Evolutionary conservation across 2,888 invertebrate genomes (phyloP).

Genomic region (Chrysolina oricalcia): DNA sequence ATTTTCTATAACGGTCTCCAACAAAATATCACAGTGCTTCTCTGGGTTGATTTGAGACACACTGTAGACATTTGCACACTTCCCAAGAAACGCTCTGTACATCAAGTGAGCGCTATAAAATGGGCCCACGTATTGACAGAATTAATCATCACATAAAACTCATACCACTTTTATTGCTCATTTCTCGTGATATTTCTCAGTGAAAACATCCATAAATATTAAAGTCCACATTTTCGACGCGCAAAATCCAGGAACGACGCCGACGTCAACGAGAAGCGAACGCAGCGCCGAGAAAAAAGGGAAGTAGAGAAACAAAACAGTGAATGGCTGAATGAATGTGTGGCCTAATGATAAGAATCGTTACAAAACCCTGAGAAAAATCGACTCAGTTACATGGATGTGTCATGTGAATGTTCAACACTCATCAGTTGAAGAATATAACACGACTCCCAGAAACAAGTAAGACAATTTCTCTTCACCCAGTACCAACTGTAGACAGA

Average conservation of each 20-base stretch:
- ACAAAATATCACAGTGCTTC: too few relatives aligned
- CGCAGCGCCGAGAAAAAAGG: not conserved
- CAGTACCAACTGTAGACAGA: not conserved
- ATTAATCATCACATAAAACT: not conserved
- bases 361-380: not conserved
- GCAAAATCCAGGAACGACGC: constrained; percentile 24
- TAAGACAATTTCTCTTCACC: not conserved
- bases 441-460: not conserved
- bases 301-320: constrained; percentile 22
- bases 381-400: not conserved
- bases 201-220: not conserved
- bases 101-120: not conserved
- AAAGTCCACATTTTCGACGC: not conserved
- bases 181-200: not conserved
- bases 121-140: not conserved
- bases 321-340: constrained; percentile 11
- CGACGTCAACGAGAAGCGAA: constrained; percentile 8
- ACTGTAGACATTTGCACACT: not conserved
- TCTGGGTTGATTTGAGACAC: too few relatives aligned
- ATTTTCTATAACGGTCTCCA: too few relatives aligned
- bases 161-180: not conserved
- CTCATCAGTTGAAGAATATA: not conserved
- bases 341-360: not conserved
- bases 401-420: constrained; percentile 3
- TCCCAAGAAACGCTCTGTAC: not conserved